Evolutionary conservation across 2,797 vertebrate species (phyloP).

Genomic region (Alauda arvensis): DNA sequence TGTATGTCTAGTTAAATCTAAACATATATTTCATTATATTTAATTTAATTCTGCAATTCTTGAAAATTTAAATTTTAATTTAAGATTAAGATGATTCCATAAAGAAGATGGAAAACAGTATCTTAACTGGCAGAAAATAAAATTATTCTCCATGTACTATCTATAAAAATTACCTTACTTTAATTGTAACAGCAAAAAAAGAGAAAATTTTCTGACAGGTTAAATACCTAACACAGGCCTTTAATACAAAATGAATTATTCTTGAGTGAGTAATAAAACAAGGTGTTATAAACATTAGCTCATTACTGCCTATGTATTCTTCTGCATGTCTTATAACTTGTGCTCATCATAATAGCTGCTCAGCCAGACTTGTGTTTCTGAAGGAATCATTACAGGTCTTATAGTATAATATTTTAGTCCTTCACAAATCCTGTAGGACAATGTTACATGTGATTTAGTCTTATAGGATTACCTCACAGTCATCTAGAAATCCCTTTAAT

Average conservation of each 20-base stretch:
- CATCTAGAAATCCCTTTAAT: slow-evolving; percentile 47
- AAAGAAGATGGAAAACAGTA: neutral
- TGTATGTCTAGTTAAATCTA: neutral
- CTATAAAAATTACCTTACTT: neutral
- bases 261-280: neutral
- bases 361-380: neutral
- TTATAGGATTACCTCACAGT: slow-evolving; percentile 46
- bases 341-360: neutral
- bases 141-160: neutral
- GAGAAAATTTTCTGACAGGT: neutral
- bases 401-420: slow-evolving; percentile 13
- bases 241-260: neutral
- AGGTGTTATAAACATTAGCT: neutral
- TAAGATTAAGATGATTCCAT: too few species aligned
- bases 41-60: neutral
- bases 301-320: neutral
- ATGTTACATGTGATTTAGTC: slow-evolving; percentile 20
- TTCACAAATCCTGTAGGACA: slow-evolving; percentile 30
- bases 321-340: neutral
- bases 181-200: neutral
- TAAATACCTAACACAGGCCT: neutral
- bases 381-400: neutral
- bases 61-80: neutral
- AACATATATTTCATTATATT: neutral
- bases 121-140: neutral